Base-by-base conservation (phyloP, 2,888 invertebrate genomes). In the Sepioteuthis lessoniana region DNA sequence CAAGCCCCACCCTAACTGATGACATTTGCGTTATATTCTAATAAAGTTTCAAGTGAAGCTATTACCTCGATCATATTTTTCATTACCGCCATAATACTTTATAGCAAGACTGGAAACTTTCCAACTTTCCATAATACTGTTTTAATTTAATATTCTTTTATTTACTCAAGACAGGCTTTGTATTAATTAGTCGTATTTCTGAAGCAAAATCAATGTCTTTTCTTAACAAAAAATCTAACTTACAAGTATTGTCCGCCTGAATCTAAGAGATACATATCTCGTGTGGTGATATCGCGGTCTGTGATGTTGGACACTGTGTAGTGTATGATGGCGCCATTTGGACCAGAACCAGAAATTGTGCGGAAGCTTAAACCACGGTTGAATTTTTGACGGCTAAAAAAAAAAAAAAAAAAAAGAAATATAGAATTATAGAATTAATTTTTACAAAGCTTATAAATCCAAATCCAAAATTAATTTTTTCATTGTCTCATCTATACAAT, bases 251-350 rank as follows among this genome's bases (percentile, higher is more conserved):
- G 96, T 76, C 96, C 97, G n/a, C 97, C 97, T 38, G 97, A 97
- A 95, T 97, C 97, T n/a, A 97, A 95, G 90, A 97, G 95, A 94
- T 96, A 97, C 94, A 97, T 95, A 3, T 96, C 96, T n/a, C 95
- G 94, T 0, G 95, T 96, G 42, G 96, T 96, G 38, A 97, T 96
- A 92, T 97, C 97, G 94, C 95, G 96, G 95, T 97, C 96, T 7
- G 97, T 97, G 7, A 94, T 94, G 47, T 95, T 95, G 13, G 94
- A 94, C 0, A 97, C 96, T 3, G 94, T 92, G 94, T 97, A 97
- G 95, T 97, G 97, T 90, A 97, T 96, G 90, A 97, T 95, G 13
- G 97, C 97, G 1, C 96, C 97, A 94, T 97, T 97, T 10, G 96
- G 93, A 5, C 97, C 97, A 50, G 95, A 95, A 13, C 96, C 96